phyloP scores from a whole-genome alignment of 2,888 invertebrate species.

The Hemistola chrysoprasaria region DNA sequence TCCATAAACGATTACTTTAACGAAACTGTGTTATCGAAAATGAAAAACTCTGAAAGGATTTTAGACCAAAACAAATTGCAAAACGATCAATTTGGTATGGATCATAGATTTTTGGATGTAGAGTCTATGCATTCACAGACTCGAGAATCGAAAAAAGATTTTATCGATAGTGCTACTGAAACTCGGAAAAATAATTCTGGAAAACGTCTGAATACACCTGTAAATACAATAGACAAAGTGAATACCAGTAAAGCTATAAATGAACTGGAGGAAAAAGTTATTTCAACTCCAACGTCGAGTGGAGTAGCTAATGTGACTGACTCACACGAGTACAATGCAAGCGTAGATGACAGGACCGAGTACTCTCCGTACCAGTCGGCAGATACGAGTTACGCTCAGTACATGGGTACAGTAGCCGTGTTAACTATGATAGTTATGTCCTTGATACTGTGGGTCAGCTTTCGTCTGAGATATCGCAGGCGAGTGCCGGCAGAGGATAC shows the following conservation, averaged over 20 bases:
- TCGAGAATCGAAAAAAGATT: conserved; percentile 41
- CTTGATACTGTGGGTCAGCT: conserved; percentile 77
- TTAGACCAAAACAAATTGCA: conserved; percentile 62
- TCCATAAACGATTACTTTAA: conserved; percentile 51
- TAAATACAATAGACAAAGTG: conserved; percentile 40
- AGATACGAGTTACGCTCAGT: conserved; percentile 59
- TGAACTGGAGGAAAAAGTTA: conserved; percentile 36
- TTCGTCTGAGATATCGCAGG: conserved; percentile 64
- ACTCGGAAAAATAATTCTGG: conserved; percentile 49
- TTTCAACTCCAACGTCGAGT: conserved; percentile 38
- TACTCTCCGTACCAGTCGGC: conserved; percentile 64
- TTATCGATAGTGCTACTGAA: conserved; percentile 35
- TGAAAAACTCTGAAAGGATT: conserved; percentile 54
- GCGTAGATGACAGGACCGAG: conserved; percentile 60
- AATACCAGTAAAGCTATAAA: conserved; percentile 17
- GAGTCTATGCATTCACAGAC: conserved; percentile 41
- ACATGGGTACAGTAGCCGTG: conserved; percentile 82
- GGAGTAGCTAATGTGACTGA: conserved; percentile 41
- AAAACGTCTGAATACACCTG: conserved; percentile 65
- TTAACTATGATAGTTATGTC: conserved; percentile 79
- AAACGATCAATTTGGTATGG: conserved; percentile 56
- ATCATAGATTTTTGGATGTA: conserved; percentile 58
- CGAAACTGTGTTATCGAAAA: conserved; percentile 50
- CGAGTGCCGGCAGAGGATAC: conserved; percentile 51
- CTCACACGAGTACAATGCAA: conserved; percentile 42